These are phyloP conservation scores for Tenthredo notha DNA, from an alignment of 2,888 invertebrate genomes.

Conservation along the genomic window DNA sequence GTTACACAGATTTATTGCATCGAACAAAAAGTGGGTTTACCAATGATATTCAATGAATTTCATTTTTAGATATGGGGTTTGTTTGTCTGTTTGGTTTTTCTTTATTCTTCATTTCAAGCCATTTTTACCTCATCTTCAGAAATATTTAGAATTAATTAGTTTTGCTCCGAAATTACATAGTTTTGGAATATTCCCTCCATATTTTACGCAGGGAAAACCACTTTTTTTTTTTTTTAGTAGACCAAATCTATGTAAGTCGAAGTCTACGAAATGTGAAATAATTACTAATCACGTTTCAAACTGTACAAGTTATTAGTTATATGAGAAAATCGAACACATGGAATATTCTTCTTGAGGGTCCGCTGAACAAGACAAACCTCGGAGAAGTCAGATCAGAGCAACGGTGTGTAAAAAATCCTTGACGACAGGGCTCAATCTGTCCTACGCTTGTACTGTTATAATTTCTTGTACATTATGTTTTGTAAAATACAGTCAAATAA, in stretches of 20 bases:
- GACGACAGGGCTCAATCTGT: too few relatives aligned
- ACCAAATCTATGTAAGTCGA: not conserved
- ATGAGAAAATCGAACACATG: not conserved
- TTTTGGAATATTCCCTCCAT: too few relatives aligned
- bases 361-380: too few relatives aligned
- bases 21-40: not conserved
- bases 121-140: not conserved
- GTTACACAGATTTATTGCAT: not conserved
- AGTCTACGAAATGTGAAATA: not conserved
- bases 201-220: not conserved
- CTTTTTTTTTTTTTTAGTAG: not conserved
- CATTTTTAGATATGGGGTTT: not conserved
- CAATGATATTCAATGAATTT: not conserved
- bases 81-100: too few relatives aligned
- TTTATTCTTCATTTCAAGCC: not conserved
- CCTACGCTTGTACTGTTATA: too few relatives aligned
- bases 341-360: too few relatives aligned
- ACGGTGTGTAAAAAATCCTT: too few relatives aligned
- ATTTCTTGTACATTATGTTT: too few relatives aligned
- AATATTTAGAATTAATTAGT: too few relatives aligned
- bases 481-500: too few relatives aligned
- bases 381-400: too few relatives aligned
- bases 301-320: not conserved
- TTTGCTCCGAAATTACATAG: not conserved
- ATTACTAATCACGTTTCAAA: not conserved